Base-by-base conservation (phyloP, 2,113 vertebrate species). In the Guaruba guarouba region DNA sequence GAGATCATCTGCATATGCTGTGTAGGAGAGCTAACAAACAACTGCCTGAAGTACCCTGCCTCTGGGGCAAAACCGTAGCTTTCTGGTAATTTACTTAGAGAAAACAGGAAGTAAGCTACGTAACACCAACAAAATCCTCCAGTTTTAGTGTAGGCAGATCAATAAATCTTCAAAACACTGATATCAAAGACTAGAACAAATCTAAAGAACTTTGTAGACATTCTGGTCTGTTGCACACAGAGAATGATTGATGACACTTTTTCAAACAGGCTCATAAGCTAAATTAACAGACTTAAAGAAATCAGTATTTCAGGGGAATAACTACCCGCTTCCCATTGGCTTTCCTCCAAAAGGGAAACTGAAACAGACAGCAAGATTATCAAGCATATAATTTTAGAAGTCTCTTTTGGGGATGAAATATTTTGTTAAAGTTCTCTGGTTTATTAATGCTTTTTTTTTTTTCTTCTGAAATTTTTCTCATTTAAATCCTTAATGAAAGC, bases 341-440 rank as follows among this genome's bases (percentile, higher is more conserved):
- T 63, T 83, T 92, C 8, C 31, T 90, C 75, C 90, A 93, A 67
- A 93, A 80, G 22, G 63, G 39, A 90, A 96, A 88, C 79, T 77
- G 63, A 82, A 92, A 78, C 44, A 94, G 71, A 59, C 16, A 81
- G 68, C 63, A 82, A 90, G 84, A 90, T 59, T 88, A 90, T 37
- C 29, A 80, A 28, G 31, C 49, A 33, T 10, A 54, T 88, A 68
- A 87, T 62, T 83, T 80, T 22, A 39, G 54, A 92, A 69, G 52
- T 62, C 9, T 87, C 11, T 71, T 89, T 62, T 76, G 3, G 11
- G 17, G 18, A 64, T 35, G 51, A 93, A 96, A 67, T 51, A 15
- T 90, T 93, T 81, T 83, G 46, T 86, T 77, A 27, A 84, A 51
- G 6, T 61, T 80, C 78, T 96, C 59, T 70, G 33, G 6, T 88